Percentiles rank a stretch among this genome's conserved stretches.
These are phyloP conservation scores for Otis tarda DNA, from an alignment of 2,113 vertebrate genomes.

Conservation along the genomic window DNA sequence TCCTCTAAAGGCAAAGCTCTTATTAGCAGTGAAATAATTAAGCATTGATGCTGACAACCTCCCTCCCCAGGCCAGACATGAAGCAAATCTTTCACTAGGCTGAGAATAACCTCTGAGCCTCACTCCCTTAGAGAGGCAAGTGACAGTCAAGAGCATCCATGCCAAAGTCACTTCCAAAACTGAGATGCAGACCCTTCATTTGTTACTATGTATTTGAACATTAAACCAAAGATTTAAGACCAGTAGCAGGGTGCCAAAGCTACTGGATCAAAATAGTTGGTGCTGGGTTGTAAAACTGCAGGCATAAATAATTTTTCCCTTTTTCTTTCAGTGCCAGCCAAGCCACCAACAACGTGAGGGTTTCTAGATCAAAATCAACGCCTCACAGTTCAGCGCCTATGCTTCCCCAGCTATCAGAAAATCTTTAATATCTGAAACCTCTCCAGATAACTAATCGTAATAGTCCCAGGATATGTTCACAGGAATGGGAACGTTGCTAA, in stretches of 20 bases:
- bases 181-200: not conserved
- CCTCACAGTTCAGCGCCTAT: not conserved
- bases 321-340: not conserved
- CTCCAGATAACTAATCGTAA: not conserved
- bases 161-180: not conserved
- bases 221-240: not conserved
- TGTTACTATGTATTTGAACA: not conserved
- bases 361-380: not conserved
- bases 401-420: not conserved
- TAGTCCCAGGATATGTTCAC: not conserved
- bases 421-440: not conserved
- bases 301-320: not conserved
- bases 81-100: not conserved
- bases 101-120: not conserved
- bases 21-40: not conserved
- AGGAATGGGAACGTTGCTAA: not conserved
- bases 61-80: not conserved
- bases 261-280: not conserved
- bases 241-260: not conserved
- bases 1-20: not conserved
- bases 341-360: not conserved
- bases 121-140: not conserved
- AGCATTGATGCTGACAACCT: not conserved
- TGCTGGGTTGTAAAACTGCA: not conserved
- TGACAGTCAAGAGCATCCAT: not conserved